Evolutionary conservation across 2,113 vertebrate species (phyloP).

Genomic region (Macaca fascicularis): T2T-MFA8v1.1 NC_088386.1:36521501-36522000

Average conservation of each 20-base stretch:
- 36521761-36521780: not conserved
- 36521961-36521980: not conserved
- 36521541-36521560: constrained; percentile 11
- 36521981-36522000: not conserved
- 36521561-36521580: not conserved
- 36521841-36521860: not conserved
- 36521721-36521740: not conserved
- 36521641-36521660: not conserved
- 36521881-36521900: not conserved
- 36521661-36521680: not conserved
- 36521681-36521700: not conserved
- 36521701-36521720: not conserved
- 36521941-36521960: not conserved
- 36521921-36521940: not conserved
- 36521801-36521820: not conserved
- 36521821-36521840: not conserved
- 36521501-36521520: not conserved
- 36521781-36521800: not conserved
- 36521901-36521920: not conserved
- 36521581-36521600: constrained; percentile 31
- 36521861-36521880: not conserved
- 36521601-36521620: constrained; percentile 29
- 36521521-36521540: not conserved
- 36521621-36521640: not conserved
- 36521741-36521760: not conserved